Base-by-base conservation (phyloP, 2,888 invertebrate genomes). In the Andrena bicolor region DNA sequence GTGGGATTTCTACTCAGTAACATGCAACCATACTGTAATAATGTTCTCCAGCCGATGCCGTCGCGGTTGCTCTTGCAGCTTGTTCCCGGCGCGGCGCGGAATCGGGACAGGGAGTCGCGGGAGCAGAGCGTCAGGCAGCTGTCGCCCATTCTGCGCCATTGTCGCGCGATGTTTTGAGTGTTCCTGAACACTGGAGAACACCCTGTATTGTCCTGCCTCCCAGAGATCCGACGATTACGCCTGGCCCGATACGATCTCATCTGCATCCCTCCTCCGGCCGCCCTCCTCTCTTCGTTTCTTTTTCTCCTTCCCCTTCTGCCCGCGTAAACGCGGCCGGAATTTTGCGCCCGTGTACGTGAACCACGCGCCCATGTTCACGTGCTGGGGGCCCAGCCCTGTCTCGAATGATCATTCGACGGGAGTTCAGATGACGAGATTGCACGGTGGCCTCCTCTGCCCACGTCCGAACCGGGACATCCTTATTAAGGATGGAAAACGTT, bases 131-230 rank as follows among this genome's bases (percentile, higher is more conserved):
- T 92, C 88, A 89, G 92, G 91, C 93, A 93, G 93, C 93, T 93
- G 93, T 93, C 93, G 93, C 90, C 90, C 90, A 90, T 92, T 92
- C 90, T 89, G 88, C 85, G 89, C 92, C 89, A 93, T 93, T 93
- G 93, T 93, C 91, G 90, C 87, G 87, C 90, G 87, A 92, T 92
- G 93, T 93, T 93, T 77, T 90, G 93, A 93, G 93, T 92, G 93
- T 92, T 92, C 90, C 91, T 88, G 92, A 93, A 93, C 91, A 91
- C 90, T 90, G 86, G 91, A 92, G 92, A 92, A 92, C 91, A 77
- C 91, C 91, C 91, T 90, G 92, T 92, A 93, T 93, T 93, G 93
- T 93, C 90, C 92, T 88, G 89, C 84, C 41, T 74, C 65, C 77
- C 73, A 68, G 90, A 93, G 93, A 93, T 93, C 92, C 89, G 89